phyloP scores from a whole-genome alignment of 2,888 invertebrate species.

The Sinodicranocentrus sp. region DNA sequence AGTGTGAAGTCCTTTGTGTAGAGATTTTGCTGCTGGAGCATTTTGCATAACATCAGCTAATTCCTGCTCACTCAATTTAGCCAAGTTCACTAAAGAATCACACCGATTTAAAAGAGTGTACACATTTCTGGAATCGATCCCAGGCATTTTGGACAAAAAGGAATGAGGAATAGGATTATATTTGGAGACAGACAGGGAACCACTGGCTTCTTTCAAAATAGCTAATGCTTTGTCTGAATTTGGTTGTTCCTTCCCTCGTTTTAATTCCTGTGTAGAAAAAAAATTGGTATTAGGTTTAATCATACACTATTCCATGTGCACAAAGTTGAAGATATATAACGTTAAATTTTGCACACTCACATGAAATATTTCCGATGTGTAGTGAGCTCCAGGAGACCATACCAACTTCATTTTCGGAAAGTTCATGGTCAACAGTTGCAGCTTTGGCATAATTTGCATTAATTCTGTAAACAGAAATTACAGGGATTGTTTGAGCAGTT shows the following conservation, averaged over 20 bases:
- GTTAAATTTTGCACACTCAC: no score
- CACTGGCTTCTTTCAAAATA: slow-evolving; percentile 82
- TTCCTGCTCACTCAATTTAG: slow-evolving; percentile 78
- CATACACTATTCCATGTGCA: no score
- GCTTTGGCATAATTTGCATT: slow-evolving; percentile 86
- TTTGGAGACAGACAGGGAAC: slow-evolving; percentile 80
- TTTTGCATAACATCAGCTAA: slow-evolving; percentile 84
- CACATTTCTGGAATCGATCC: slow-evolving; percentile 92
- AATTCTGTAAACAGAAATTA: slow-evolving; percentile 64
- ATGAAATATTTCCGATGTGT: slow-evolving; percentile 96
- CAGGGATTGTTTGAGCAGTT: no score
- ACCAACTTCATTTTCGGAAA: slow-evolving; percentile 95
- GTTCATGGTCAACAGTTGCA: slow-evolving; percentile 95
- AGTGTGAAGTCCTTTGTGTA: slow-evolving; percentile 80
- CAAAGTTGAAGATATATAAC: no score
- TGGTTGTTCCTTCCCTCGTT: slow-evolving; percentile 91
- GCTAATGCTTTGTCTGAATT: slow-evolving; percentile 85
- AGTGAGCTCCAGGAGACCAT: slow-evolving; percentile 98
- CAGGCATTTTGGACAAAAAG: slow-evolving; percentile 91
- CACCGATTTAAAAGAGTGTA: slow-evolving; percentile 87
- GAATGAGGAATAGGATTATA: slow-evolving; percentile 88
- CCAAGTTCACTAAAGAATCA: slow-evolving; percentile 82
- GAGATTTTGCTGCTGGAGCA: slow-evolving; percentile 84
- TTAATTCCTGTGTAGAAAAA: slow-evolving; percentile 70
- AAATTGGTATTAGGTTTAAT: slow-evolving; percentile 3